These are phyloP conservation scores for Aphodius sticticus DNA, from an alignment of 2,888 invertebrate species.

Conservation along the genomic window DNA sequence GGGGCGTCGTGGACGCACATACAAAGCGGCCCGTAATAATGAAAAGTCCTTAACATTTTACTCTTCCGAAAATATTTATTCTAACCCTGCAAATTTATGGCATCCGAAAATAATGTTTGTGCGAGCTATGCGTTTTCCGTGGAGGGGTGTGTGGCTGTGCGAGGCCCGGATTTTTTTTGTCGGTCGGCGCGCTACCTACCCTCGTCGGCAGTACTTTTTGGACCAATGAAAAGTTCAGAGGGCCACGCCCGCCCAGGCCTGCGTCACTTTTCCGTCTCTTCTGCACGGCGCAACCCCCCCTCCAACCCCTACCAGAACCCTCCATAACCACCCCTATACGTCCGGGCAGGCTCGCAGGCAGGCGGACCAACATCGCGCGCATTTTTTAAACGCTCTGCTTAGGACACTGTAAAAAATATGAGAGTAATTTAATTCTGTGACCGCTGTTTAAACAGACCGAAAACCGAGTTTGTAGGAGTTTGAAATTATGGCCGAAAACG, in stretches of 20 bases:
- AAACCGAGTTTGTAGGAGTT: constrained; percentile 54
- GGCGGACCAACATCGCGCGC: constrained; percentile 29
- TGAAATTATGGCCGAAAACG: constrained; percentile 45
- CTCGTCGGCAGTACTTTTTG: constrained; percentile 48
- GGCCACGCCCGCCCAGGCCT: constrained; percentile 54
- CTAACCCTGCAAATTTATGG: constrained; percentile 61
- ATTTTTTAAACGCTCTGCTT: constrained; percentile 50
- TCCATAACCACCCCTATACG: constrained; percentile 18
- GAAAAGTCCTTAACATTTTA: constrained; percentile 62
- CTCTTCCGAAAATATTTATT: constrained; percentile 63
- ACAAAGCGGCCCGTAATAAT: constrained; percentile 53
- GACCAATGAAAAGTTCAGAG: constrained; percentile 58
- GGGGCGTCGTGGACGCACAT: constrained; percentile 22
- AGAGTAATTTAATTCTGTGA: constrained; percentile 59
- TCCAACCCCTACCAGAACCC: constrained; percentile 18
- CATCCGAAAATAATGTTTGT: constrained; percentile 62
- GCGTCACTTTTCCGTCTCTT: constrained; percentile 50
- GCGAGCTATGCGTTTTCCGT: constrained; percentile 54
- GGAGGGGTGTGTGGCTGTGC: constrained; percentile 24
- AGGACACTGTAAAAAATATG: constrained; percentile 59
- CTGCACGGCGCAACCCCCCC: constrained; percentile 28
- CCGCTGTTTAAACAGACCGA: constrained; percentile 58
- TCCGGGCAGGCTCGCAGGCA: constrained; percentile 15
- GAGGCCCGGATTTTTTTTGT: constrained; percentile 54
- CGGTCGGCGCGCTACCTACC: constrained; percentile 36